Base-by-base conservation (phyloP, 2,888 invertebrate genomes). In the Slavum lentiscoides region DNA sequence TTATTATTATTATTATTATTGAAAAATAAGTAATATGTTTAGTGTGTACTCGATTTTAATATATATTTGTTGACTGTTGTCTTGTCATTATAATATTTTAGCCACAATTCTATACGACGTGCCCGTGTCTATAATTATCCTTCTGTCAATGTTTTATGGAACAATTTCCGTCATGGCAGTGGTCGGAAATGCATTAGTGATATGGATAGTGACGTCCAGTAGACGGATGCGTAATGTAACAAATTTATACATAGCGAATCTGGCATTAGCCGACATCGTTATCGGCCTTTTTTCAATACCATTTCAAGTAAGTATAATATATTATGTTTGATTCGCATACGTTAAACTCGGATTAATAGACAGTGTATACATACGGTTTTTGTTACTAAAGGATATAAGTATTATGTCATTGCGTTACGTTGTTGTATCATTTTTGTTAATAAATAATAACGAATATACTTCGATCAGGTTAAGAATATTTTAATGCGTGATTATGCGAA, bases 221-320 rank as follows among this genome's bases (percentile, higher is more conserved):
- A 88, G 91, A 55, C 89, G 92, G 83, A 94, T 94, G 94, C 91
- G 93, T 84, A 94, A 92, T 83, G 93, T 92, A 84, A 95, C 94
- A 67, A 94, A 94, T 87, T 92, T 92, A 87, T 94, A 93, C 87
- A 94, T 95, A 70, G 92, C 93, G 21, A 95, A 95, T 87, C 88
- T 95, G 86, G 94, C 95, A 3, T 88, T 93, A 83, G 94, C 94
- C 37, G 95, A 95, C 86, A 93, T 95, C 85, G 91, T 94, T 83
- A 94, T 95, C 85, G 94, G 93, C 82, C 88, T 94, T 84, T 94
- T 95, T 86, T 92, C 93, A 83, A 93, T 94, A 86, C 95, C 95
- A 83, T 95, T 95, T 88, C 90, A 90, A 88, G 90, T 90, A 85
- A 85, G 83, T 73, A 53, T 1, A 30, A 30, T 13, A 72, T 70